A percentile compares a stretch with the other conserved stretches of the same genome.
These are phyloP conservation scores for Erebia ligea DNA, from an alignment of 2,888 invertebrate species.

Conservation along the genomic window DNA sequence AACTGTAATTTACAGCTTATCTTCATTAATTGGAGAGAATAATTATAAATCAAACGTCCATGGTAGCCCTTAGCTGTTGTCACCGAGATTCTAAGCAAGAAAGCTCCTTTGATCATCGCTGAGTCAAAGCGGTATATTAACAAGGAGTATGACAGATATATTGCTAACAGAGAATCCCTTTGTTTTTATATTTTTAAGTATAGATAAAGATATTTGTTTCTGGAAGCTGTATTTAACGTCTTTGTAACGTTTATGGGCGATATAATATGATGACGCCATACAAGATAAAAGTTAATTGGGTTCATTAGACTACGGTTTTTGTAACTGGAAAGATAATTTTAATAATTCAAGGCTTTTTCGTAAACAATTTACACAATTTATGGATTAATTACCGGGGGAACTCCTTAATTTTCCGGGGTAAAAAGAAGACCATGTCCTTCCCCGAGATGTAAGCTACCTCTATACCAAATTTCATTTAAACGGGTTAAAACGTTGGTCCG, in stretches of 20 bases:
- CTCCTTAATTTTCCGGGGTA: too few species aligned
- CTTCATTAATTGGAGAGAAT: background rate
- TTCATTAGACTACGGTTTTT: slow-evolving; percentile 6
- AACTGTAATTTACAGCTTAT: background rate
- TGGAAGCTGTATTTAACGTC: slow-evolving; percentile 36
- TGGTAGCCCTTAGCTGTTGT: slow-evolving; percentile 47
- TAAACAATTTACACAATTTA: background rate
- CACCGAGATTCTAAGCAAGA: slow-evolving; percentile 61
- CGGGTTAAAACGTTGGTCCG: too few species aligned
- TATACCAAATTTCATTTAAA: too few species aligned
- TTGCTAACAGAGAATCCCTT: slow-evolving; percentile 65
- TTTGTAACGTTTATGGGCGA: slow-evolving; percentile 34
- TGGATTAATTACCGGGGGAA: too few species aligned
- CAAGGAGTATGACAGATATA: slow-evolving; percentile 79
- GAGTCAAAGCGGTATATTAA: slow-evolving; percentile 73
- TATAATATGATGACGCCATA: slow-evolving; percentile 23
- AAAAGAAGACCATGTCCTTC: too few species aligned
- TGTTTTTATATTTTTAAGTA: slow-evolving; percentile 53
- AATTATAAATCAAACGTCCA: background rate
- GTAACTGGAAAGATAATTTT: background rate
- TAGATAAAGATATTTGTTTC: slow-evolving; percentile 40
- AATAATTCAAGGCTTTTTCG: background rate
- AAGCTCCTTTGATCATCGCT: slow-evolving; percentile 72
- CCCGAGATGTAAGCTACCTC: too few species aligned
- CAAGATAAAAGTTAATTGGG: slow-evolving; percentile 16